Percentiles rank a stretch among this genome's conserved stretches.
Conservation (phyloP, 2,888 invertebrate species). For the Spodoptera littoralis region DNA sequence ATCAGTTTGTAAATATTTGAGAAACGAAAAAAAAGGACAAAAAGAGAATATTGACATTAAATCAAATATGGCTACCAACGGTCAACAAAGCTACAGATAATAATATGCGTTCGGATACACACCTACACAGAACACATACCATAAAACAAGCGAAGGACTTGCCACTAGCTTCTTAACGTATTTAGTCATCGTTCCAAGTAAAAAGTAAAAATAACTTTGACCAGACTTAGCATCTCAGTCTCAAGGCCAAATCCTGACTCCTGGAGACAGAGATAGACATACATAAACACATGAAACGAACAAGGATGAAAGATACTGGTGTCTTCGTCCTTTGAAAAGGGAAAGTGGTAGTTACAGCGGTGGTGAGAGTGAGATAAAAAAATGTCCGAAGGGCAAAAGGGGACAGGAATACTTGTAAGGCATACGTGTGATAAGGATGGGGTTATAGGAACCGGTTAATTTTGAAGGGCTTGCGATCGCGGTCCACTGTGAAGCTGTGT, state of each 20-base stretch:
- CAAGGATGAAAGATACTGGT: slow-evolving; percentile 64
- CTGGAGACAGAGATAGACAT: slow-evolving; percentile 66
- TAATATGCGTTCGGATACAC: slow-evolving; percentile 56
- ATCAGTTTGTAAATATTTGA: too few relatives aligned
- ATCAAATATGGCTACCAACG: slow-evolving; percentile 57
- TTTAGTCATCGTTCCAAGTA: slow-evolving; percentile 87
- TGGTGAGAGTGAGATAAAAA: slow-evolving; percentile 88
- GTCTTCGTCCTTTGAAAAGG: slow-evolving; percentile 89
- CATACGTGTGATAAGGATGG: slow-evolving; percentile 62
- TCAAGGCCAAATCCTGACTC: slow-evolving; percentile 87
- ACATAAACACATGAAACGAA: slow-evolving; percentile 49
- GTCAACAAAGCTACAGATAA: slow-evolving; percentile 56
- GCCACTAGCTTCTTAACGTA: slow-evolving; percentile 77
- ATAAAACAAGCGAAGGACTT: slow-evolving; percentile 60
- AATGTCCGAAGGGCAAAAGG: slow-evolving; percentile 80
- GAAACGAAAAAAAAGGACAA: neutral
- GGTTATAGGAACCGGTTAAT: slow-evolving; percentile 83
- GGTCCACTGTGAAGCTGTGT: slow-evolving; percentile 78
- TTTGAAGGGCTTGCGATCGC: slow-evolving; percentile 84
- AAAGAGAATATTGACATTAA: slow-evolving; percentile 24
- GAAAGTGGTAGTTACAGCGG: slow-evolving; percentile 85
- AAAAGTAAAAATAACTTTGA: slow-evolving; percentile 87
- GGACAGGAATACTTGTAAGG: slow-evolving; percentile 61
- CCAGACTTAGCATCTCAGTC: slow-evolving; percentile 83
- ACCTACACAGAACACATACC: slow-evolving; percentile 59